A percentile compares a stretch with the other conserved stretches of the same genome.
Evolutionary conservation across 2,888 invertebrate genomes (phyloP).

Genomic region (Lasioglossum morio): DNA sequence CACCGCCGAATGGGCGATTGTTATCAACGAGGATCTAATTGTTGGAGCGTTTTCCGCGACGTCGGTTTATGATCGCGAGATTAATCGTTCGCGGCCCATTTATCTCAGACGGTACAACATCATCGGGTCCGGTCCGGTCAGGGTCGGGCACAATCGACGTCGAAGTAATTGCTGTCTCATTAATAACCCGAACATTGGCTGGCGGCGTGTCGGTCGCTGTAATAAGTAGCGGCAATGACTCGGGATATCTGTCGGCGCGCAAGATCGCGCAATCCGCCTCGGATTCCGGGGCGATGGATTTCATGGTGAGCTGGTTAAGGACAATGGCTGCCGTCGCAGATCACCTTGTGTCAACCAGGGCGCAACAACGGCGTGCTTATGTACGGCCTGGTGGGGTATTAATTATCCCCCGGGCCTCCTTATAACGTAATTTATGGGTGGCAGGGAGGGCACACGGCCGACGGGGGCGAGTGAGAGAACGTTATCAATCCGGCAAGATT

Average conservation of each 20-base stretch:
- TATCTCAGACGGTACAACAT: not conserved
- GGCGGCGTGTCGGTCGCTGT: not conserved
- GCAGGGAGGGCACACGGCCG: conserved; percentile 64
- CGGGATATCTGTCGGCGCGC: conserved; percentile 16
- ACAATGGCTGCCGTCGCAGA: conserved; percentile 55
- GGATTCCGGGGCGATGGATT: conserved; percentile 35
- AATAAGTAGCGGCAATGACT: conserved; percentile 45
- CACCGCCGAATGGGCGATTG: not conserved
- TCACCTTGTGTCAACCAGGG: conserved; percentile 61
- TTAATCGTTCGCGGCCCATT: conserved; percentile 9
- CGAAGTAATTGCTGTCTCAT: conserved; percentile 14
- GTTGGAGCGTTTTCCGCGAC: not conserved
- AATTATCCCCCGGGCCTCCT: conserved; percentile 78
- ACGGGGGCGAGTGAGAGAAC: conserved; percentile 57
- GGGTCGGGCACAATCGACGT: not conserved
- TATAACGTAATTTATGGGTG: conserved; percentile 82
- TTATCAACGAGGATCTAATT: not conserved
- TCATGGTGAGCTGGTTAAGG: conserved; percentile 32
- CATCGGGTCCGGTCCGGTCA: not conserved
- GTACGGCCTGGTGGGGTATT: conserved; percentile 72
- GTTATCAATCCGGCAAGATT: conserved; percentile 83
- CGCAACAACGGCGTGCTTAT: conserved; percentile 63
- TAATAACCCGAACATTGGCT: conserved; percentile 20
- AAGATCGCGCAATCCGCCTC: conserved; percentile 34
- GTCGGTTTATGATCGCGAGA: not conserved